Evolutionary conservation across 2,888 invertebrate genomes (phyloP).

Genomic region (Ochropacha duplaris): DNA sequence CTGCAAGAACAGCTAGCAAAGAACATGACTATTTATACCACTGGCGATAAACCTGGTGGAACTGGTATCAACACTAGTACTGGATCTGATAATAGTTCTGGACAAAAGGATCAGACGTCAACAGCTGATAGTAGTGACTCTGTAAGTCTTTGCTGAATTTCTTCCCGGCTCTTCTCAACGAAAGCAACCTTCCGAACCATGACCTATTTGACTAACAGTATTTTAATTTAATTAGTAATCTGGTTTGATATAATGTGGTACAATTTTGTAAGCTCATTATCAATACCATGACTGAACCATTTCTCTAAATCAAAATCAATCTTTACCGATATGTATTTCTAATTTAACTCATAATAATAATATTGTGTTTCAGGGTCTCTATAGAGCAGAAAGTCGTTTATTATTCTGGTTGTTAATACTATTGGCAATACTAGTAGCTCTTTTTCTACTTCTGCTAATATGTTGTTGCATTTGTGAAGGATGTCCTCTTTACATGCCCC

Average conservation of each 20-base stretch:
- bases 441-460: conserved; percentile 87
- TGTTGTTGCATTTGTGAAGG: conserved; percentile 93
- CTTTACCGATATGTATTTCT: too few relatives aligned
- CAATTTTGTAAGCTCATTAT: too few relatives aligned
- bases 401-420: conserved; percentile 91
- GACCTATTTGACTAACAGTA: too few relatives aligned
- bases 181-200: too few relatives aligned
- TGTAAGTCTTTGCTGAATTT: conserved; percentile 60
- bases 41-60: conserved; percentile 36
- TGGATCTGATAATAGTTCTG: conserved; percentile 20
- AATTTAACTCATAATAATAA: too few relatives aligned
- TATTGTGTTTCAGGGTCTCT: conserved; percentile 83
- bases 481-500: conserved; percentile 91
- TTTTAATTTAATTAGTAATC: too few relatives aligned
- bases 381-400: conserved; percentile 88
- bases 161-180: too few relatives aligned
- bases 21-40: conserved; percentile 71
- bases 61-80: conserved; percentile 38
- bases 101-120: conserved; percentile 45
- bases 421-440: conserved; percentile 88
- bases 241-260: too few relatives aligned
- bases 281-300: too few relatives aligned
- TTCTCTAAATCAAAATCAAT: conserved; percentile 3
- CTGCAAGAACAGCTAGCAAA: conserved; percentile 85
- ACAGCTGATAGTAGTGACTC: conserved; percentile 56